Conservation (phyloP, 2,797 vertebrate genomes). For the Platalea minor region DNA sequence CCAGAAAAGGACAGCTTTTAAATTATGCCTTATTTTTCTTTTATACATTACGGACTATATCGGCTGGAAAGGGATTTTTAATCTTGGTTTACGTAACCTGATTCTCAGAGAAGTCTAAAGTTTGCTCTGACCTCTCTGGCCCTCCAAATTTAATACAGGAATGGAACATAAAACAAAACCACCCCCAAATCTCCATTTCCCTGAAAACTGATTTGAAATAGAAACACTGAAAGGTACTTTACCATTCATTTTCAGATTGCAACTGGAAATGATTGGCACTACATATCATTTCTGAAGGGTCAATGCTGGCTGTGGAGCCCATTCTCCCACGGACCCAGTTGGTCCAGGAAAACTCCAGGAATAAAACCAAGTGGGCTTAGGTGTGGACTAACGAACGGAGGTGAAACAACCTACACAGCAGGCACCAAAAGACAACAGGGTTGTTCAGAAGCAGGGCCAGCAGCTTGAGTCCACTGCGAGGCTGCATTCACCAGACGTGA, state of each 20-base stretch:
- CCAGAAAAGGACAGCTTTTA: background rate
- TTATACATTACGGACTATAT: background rate
- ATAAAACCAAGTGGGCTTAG: background rate
- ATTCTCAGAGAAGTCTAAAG: background rate
- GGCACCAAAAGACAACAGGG: background rate
- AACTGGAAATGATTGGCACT: background rate
- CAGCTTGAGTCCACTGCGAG: background rate
- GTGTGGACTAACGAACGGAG: accelerated
- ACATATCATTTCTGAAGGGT: background rate
- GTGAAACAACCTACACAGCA: background rate
- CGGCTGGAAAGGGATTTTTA: background rate
- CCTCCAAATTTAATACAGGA: background rate
- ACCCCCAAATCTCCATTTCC: background rate
- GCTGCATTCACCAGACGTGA: accelerated
- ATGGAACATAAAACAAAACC: background rate
- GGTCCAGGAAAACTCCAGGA: background rate
- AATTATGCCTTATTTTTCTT: background rate
- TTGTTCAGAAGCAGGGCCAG: background rate
- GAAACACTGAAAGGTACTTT: background rate
- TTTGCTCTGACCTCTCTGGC: background rate
- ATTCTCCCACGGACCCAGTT: background rate
- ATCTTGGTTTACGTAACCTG: background rate
- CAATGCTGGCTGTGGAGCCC: background rate
- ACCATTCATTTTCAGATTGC: background rate
- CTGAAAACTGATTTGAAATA: background rate